Base-by-base conservation (phyloP, 92 coral and sea anemone genomes). In the Heliopora coerulea region DNA sequence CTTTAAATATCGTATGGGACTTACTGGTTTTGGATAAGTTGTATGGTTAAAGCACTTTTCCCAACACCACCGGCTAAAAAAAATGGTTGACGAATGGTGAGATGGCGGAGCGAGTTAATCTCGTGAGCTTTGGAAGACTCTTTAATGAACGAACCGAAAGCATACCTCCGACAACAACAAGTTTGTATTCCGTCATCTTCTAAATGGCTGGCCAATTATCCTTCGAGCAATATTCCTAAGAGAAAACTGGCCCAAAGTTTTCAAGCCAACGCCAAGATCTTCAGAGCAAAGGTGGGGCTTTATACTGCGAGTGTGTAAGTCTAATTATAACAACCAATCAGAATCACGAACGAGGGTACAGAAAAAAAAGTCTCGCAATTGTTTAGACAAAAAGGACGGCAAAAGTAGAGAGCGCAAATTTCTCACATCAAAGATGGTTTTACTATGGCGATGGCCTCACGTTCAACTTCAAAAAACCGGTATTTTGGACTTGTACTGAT, bases 21-120 rank as follows among this genome's bases (percentile, higher is more conserved):
- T 92, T 61, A 92, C 97, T 92, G 97, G 67, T 92, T 92, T 70
- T 92, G 97, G n/a, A 92, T 92, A 6, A 92, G 96, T 78, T 92
- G 97, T 39, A 92, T 92, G 14, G 97, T 92, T 83, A 92, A 78
- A 1, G 97, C 97, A 64, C 97, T 92, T 48, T 92, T 92, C 31
- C 97, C 97, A 52, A 92, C 97, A 72, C 97, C 97, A 28, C 97
- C 97, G 82, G 97, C 97, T 92, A 82, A 34, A 77, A n/a, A 76
- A 74, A 65, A 63, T 46, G 52, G n/a, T 46, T 46, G 7, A 46
- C 52, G 52, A 46, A n/a, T 2, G 17, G 52, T 46, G 14, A 46
- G n/a, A 46, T n/a, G n/a, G n/a, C n/a, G n/a, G n/a, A n/a, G n/a
- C n/a, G n/a, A n/a, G n/a, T n/a, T n/a, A n/a, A n/a, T n/a, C n/a